These are phyloP conservation scores for Acrocyrtus sp. DNA, from an alignment of 2,888 invertebrate genomes.

Conservation along the genomic window DNA sequence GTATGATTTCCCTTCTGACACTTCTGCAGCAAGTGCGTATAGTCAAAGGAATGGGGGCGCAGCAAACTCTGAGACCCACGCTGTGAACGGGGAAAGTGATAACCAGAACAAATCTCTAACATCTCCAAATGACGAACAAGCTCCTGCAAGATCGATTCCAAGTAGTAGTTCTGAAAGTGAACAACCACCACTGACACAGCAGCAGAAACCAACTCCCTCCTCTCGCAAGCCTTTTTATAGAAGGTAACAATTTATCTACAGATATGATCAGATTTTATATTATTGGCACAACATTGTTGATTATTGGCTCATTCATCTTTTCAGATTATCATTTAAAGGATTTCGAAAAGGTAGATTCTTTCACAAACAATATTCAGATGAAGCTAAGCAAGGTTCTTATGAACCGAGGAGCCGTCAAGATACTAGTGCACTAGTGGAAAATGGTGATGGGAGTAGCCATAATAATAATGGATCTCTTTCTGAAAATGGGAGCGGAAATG, in stretches of 20 bases:
- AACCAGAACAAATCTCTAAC: slow-evolving; percentile 37
- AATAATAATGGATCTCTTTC: slow-evolving; percentile 53
- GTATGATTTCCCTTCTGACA: slow-evolving; percentile 33
- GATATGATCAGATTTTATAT: too few species aligned
- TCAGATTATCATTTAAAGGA: slow-evolving; percentile 86
- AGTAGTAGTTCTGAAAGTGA: not conserved
- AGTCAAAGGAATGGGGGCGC: slow-evolving; percentile 21
- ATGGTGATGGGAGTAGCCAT: slow-evolving; percentile 28
- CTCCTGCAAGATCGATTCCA: slow-evolving; percentile 20
- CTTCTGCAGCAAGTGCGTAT: slow-evolving; percentile 29
- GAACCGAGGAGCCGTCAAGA: slow-evolving; percentile 67
- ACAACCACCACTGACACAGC: slow-evolving; percentile 8
- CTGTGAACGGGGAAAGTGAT: too few species aligned
- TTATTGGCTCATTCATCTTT: too few species aligned
- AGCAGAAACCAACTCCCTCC: slow-evolving; percentile 11
- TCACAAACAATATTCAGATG: slow-evolving; percentile 91
- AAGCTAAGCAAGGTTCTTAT: slow-evolving; percentile 74
- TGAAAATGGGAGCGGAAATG: slow-evolving; percentile 43
- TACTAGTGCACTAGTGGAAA: slow-evolving; percentile 71
- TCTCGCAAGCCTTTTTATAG: slow-evolving; percentile 62
- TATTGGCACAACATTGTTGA: too few species aligned
- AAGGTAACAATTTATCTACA: too few species aligned
- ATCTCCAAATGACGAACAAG: slow-evolving; percentile 50
- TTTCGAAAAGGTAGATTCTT: slow-evolving; percentile 85
- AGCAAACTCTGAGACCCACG: slow-evolving; percentile 12